Evolutionary conservation across 2,888 invertebrate genomes (phyloP).

Genomic region (Papilio elwesi): DNA sequence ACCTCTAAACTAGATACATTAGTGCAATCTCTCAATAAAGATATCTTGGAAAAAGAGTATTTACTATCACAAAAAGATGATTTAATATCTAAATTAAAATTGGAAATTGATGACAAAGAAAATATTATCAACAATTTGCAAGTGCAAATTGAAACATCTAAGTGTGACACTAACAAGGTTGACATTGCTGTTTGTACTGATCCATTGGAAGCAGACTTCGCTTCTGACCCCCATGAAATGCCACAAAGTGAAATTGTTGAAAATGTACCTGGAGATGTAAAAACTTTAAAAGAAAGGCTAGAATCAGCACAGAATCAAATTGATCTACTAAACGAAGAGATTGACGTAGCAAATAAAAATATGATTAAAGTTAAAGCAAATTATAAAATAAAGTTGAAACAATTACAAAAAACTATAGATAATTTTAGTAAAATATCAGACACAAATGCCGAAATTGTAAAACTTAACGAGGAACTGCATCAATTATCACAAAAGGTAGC

Average conservation of each 20-base stretch:
- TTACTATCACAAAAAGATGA: constrained; percentile 74
- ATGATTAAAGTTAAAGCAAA: constrained; percentile 90
- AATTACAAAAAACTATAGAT: constrained; percentile 89
- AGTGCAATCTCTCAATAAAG: constrained; percentile 77
- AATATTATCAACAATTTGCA: constrained; percentile 51
- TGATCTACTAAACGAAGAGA: constrained; percentile 86
- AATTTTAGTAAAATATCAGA: constrained; percentile 87
- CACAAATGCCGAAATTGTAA: constrained; percentile 87
- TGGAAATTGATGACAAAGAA: constrained; percentile 50
- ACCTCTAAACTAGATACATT: constrained; percentile 67
- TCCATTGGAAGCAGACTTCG: not conserved
- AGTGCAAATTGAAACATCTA: constrained; percentile 41
- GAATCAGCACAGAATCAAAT: constrained; percentile 74
- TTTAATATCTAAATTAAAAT: constrained; percentile 67
- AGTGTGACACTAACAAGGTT: constrained; percentile 48
- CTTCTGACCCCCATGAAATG: not conserved
- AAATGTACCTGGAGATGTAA: constrained; percentile 44
- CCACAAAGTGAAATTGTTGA: constrained; percentile 41
- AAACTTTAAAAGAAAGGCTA: constrained; percentile 73
- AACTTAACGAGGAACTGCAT: constrained; percentile 85
- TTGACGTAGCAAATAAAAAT: constrained; percentile 90
- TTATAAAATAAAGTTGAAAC: constrained; percentile 89
- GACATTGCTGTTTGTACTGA: constrained; percentile 64
- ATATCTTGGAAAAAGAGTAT: constrained; percentile 77
- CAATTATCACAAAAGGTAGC: constrained; percentile 89